Base-by-base conservation (phyloP, 1,140 invertebrate genomes). In the Drosophila lacteicornis region DNA sequence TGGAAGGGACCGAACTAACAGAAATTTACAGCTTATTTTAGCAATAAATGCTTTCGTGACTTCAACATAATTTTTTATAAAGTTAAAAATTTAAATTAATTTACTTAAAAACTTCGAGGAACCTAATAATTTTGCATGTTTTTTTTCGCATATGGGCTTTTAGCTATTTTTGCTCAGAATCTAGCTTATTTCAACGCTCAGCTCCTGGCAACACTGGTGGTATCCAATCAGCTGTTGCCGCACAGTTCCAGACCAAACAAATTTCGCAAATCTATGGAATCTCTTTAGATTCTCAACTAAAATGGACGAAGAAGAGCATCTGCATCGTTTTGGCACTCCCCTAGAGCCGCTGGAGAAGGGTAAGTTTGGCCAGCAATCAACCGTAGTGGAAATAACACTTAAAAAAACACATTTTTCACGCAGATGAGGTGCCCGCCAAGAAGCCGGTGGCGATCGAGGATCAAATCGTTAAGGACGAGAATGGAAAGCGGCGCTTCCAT, bases 401-500 rank as follows among this genome's bases (percentile, higher is more conserved):
- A 0, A 0, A 5, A 7, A n/a, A 9, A 2, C n/a, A 27, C 0
- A 9, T 66, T 40, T 40, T 3, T 6, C 2, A 92, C 91, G 30
- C 80, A 97, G 97, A 97, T 93, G 95, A 95, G 70, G 92, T 97
- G 46, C 95, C 96, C 4, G 94, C 95, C 47, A 98, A 98, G 90
- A 97, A 96, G 79, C 96, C 97, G 12, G 94, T 96, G 27, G 93
- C 94, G n/a, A 93, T 98, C 51, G 96, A 98, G 93, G 98, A 99
- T 86, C 97, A 99, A 93, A 95, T 97, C 83, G 98, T 97, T 0
- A 96, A 95, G 55, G 99, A 99, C 93, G 96, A 96, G 53, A 95
- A 98, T 93, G 99, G 98, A 2, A 94, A 97, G 79, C 94, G 98
- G 30, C 93, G 99, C 80, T 99, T 99, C 93, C 99, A 99, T 94